Evolutionary conservation across 2,888 invertebrate genomes (phyloP).

Genomic region (Pterostichus niger): DNA sequence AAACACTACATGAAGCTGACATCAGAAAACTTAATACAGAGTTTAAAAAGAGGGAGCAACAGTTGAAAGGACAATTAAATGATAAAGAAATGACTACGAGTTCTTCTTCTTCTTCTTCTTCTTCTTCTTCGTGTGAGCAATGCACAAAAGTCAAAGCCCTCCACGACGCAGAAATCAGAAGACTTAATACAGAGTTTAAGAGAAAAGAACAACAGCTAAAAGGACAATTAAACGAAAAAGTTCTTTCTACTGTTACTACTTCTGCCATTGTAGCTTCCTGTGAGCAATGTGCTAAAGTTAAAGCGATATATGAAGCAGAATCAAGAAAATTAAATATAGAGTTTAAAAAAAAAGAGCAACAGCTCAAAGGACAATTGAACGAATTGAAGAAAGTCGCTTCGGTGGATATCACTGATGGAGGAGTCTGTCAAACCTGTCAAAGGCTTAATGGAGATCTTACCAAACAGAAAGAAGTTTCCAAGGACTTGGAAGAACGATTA

Average conservation of each 20-base stretch:
- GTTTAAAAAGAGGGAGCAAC: slow-evolving; percentile 22
- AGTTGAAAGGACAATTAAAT: slow-evolving; percentile 33
- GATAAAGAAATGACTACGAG: neutral
- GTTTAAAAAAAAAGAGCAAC: slow-evolving; percentile 23
- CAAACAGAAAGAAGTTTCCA: slow-evolving; percentile 55
- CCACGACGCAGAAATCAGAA: slow-evolving; percentile 33
- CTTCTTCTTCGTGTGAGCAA: slow-evolving; percentile 12
- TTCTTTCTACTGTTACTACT: neutral
- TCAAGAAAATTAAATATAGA: slow-evolving; percentile 12
- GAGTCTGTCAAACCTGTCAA: slow-evolving; percentile 52
- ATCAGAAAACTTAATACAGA: slow-evolving; percentile 1
- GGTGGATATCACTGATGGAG: slow-evolving; percentile 29
- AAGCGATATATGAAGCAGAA: slow-evolving; percentile 11
- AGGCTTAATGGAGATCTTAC: slow-evolving; percentile 29
- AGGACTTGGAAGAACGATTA: slow-evolving; percentile 62
- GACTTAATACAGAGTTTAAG: slow-evolving; percentile 25
- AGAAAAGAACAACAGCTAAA: slow-evolving; percentile 24
- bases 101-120: neutral
- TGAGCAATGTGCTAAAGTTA: slow-evolving; percentile 36
- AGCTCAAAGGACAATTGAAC: slow-evolving; percentile 43
- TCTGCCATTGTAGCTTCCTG: neutral
- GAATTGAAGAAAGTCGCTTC: slow-evolving; percentile 28
- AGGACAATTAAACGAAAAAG: slow-evolving; percentile 44
- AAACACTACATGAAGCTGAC: slow-evolving; percentile 21
- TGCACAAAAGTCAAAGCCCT: neutral